Evolutionary conservation across 1,140 invertebrate genomes (phyloP).

Genomic region (Habropoda laboriosa): DNA sequence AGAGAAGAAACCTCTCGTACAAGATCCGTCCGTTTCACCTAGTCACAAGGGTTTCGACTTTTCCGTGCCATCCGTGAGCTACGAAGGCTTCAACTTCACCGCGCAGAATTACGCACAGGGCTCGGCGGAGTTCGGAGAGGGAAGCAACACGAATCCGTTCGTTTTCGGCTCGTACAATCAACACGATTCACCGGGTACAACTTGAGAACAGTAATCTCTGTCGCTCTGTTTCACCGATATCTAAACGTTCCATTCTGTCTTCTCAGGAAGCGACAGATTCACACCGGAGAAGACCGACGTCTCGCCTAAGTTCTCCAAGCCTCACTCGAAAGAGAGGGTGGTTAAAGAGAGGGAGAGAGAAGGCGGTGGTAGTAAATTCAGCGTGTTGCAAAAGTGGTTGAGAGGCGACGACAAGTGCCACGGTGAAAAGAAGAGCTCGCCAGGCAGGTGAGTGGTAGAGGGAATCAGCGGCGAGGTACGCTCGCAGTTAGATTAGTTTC

Average conservation of each 20-base stretch:
- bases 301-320: constrained; percentile 70
- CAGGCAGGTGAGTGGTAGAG: constrained; percentile 76
- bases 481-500: constrained; percentile 40
- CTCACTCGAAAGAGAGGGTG: constrained; percentile 74
- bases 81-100: constrained; percentile 75
- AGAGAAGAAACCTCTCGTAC: constrained; percentile 67
- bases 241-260: constrained; percentile 3
- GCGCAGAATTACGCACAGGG: constrained; percentile 71
- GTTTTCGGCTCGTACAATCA: constrained; percentile 81
- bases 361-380: constrained; percentile 84
- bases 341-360: constrained; percentile 75
- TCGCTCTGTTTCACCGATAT: too few relatives aligned
- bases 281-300: constrained; percentile 70
- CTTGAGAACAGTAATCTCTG: too few relatives aligned
- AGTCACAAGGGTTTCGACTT: constrained; percentile 85
- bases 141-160: constrained; percentile 83
- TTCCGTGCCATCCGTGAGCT: constrained; percentile 77
- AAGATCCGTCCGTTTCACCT: constrained; percentile 67
- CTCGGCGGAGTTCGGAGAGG: constrained; percentile 63
- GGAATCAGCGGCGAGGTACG: neutral
- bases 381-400: constrained; percentile 88
- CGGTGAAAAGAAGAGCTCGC: constrained; percentile 77
- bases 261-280: constrained; percentile 69
- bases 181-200: constrained; percentile 69
- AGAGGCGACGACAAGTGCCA: constrained; percentile 83